Evolutionary conservation across 2,888 invertebrate genomes (phyloP), one percentile per base, ranked within the genome.

Genomic region (Xylophagus ater): DNA sequence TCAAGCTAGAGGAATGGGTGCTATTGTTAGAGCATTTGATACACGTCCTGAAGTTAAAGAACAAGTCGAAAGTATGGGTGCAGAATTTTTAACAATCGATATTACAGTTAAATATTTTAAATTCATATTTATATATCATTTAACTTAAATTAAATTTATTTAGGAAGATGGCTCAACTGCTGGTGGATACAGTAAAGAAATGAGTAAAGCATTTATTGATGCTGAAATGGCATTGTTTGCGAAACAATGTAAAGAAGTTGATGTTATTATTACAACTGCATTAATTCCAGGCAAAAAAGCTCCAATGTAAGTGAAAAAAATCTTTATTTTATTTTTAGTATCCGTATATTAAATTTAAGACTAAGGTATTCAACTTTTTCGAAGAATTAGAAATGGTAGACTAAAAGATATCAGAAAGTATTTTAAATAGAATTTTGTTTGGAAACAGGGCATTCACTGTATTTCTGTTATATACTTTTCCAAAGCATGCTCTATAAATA

Each of bases 231-330:
- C 80, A 2, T 66, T 90, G 39, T 84, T 90, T 53, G 85, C 83
- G n/a, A 81, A 78, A 53, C 89, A 90, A 57, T 78, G 84, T 32
- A 77, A 78, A 55, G 83, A 84, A 42, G 82, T 88, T 1, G 90
- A 90, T 55, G 78, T 90, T 25, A 73, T 90, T 49, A 88, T 90
- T 53, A 78, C 81, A n/a, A 90, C 90, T 1, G 89, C 89, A 4
- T 72, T 90, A 10, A 88, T 90, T 51, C 90, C 90, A 10, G 89
- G 88, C 33, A 85, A 81, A 60, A 79, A 74, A 34, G 89, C 89
- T 1, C 89, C 90, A 1, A 52, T 78, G 37, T 50, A 44, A 42
- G 28, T 35, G 2, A 7, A 14, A 4, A n/a, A n/a, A n/a, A n/a
- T n/a, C n/a, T n/a, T n/a, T n/a, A n/a, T n/a, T n/a, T n/a, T n/a